A percentile compares a stretch with the other conserved stretches of the same genome.
Conservation (phyloP, 2,888 invertebrate genomes). For the Apodemia hepburni region DNA sequence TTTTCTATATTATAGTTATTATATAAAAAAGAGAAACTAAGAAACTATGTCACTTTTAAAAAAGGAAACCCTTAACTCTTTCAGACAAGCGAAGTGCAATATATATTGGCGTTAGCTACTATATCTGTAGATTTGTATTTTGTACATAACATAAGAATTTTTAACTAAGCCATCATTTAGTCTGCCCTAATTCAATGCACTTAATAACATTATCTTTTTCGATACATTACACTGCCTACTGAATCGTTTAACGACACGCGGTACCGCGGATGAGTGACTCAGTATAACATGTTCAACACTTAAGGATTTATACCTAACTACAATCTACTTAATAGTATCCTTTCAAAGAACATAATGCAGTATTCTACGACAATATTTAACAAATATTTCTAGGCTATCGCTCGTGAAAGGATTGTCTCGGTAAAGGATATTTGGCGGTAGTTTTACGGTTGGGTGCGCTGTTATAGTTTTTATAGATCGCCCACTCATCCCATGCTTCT, state of each 20-base stretch:
- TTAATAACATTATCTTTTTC: too few species aligned
- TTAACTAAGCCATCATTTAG: too few species aligned
- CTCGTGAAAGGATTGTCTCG: constrained; percentile 62
- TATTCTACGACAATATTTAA: constrained; percentile 64
- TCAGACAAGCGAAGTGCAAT: too few species aligned
- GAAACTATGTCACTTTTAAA: too few species aligned
- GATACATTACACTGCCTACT: too few species aligned
- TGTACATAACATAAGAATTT: too few species aligned
- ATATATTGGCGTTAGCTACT: too few species aligned
- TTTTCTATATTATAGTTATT: too few species aligned
- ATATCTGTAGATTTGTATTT: too few species aligned
- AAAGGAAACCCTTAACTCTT: too few species aligned
- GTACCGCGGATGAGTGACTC: constrained; percentile 1
- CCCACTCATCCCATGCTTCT: constrained; percentile 45
- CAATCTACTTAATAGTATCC: constrained; percentile 26
- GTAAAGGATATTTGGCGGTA: constrained; percentile 68
- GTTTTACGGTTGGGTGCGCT: constrained; percentile 54
- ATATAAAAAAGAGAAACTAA: too few species aligned
- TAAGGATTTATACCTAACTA: constrained; percentile 3
- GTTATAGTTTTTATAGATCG: constrained; percentile 37
- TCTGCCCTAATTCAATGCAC: too few species aligned
- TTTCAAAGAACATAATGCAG: constrained; percentile 44
- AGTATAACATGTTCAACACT: constrained; percentile 2
- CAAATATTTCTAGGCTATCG: constrained; percentile 62
- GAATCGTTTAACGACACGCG: background rate